Percentiles rank a stretch among this genome's conserved stretches.
Evolutionary conservation across 1,140 invertebrate genomes (phyloP).

Genomic region (Polypedilum pembai): DNA sequence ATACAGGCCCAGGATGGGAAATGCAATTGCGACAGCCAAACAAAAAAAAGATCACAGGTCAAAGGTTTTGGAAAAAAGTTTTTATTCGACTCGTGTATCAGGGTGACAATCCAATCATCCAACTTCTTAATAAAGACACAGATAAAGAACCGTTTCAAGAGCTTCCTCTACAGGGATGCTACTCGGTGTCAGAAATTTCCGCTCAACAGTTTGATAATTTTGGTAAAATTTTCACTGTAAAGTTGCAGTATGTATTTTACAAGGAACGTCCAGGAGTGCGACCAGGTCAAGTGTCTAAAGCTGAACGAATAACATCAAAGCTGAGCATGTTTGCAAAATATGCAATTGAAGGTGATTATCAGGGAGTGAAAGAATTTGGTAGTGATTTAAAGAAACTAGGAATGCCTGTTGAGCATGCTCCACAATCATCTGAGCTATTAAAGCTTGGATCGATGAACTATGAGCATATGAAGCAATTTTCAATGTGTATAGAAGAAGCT

Average conservation of each 20-base stretch:
- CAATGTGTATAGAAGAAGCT: constrained; percentile 79
- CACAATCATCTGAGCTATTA: constrained; percentile 91
- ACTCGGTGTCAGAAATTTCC: constrained; percentile 85
- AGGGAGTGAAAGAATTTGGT: constrained; percentile 85
- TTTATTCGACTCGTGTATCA: constrained; percentile 73
- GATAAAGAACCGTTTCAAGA: constrained; percentile 92
- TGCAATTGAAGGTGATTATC: constrained; percentile 87
- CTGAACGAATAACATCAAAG: constrained; percentile 82
- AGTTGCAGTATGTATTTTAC: constrained; percentile 97
- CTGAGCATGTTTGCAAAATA: constrained; percentile 89
- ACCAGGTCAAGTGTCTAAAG: constrained; percentile 91
- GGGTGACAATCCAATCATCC: constrained; percentile 75
- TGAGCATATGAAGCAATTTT: constrained; percentile 88
- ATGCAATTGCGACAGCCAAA: constrained; percentile 92
- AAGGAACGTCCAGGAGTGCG: constrained; percentile 94
- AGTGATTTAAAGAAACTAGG: constrained; percentile 88
- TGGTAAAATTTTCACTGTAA: constrained; percentile 98
- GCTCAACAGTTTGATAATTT: constrained; percentile 97
- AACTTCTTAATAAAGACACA: constrained; percentile 72
- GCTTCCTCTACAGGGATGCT: constrained; percentile 84
- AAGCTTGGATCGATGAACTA: constrained; percentile 88
- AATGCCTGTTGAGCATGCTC: constrained; percentile 93
- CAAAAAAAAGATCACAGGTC: constrained; percentile 97
- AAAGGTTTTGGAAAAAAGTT: constrained; percentile 96
- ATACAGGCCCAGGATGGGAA: constrained; percentile 86